Evolutionary conservation across 1,140 invertebrate species (phyloP), one percentile per base, ranked within the genome.

Genomic region (Aphelinus atriplicis): DNA sequence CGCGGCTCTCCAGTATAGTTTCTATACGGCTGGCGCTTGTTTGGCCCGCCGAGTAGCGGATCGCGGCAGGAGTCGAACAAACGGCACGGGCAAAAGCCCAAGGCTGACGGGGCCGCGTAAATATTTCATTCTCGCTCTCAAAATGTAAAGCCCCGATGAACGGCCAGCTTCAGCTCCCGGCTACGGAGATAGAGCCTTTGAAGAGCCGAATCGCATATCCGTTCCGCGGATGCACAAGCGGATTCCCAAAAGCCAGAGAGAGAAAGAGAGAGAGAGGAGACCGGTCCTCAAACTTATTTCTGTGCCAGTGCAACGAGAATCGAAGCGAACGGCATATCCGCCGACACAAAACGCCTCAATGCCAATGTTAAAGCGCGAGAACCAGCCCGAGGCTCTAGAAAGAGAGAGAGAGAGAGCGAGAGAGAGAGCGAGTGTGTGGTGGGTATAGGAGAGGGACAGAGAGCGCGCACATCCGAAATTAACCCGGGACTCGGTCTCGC

Each of bases 361-460:
- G 72, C 65, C 72, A 74, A 74, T 74, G 72, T 74, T 74, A 68
- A 68, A 56, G 26, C 42, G 3, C 5, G 5, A 26, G 26, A 26
- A 26, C 26, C 7, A 7, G 26, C 42, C 2, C 10, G 2, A 51
- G 2, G 43, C 42, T 43, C 4, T 9, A 3, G 43, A 61, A 7
- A 26, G 26, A 26, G 26, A 26, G 26, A 26, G 26, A 26, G 26
- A 26, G 26, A 26, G 26, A 26, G 26, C 0, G 26, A 26, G 26
- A 0, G 26, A 26, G 26, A 26, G 26, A 26, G 26, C 26, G 26
- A 26, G 26, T 3, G 42, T 9, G 26, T 26, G 26, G 26, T 26
- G 26, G 26, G 26, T 26, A 26, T 26, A 26, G 26, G 26, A 26
- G 26, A 26, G 26, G 26, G 26, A 26, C 26, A 26, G 26, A 26